phyloP scores from a whole-genome alignment of 1,140 invertebrate species.

The Parapsyche elsis region DNA sequence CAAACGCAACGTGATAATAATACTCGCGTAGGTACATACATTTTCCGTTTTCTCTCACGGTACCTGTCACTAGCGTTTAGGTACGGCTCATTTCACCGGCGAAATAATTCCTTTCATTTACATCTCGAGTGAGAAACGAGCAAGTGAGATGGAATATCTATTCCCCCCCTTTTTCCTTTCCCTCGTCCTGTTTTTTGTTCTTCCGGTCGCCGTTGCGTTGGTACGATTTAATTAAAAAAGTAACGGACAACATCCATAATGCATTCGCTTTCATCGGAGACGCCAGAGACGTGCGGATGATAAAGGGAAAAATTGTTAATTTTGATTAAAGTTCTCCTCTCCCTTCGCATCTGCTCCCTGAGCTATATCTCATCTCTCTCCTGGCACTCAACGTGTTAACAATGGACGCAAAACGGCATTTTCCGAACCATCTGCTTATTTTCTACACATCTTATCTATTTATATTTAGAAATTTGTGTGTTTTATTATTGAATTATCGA shows the following conservation, averaged over 20 bases:
- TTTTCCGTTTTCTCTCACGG: background rate
- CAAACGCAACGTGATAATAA: constrained; percentile 16
- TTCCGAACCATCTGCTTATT: too few species aligned
- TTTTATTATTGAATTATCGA: too few species aligned
- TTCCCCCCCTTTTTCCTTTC: too few species aligned
- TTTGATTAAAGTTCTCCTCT: background rate
- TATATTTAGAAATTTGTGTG: too few species aligned
- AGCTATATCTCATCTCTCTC: too few species aligned
- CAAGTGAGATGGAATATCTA: background rate
- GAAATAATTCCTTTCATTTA: constrained; percentile 42
- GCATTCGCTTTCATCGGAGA: background rate
- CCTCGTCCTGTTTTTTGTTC: too few species aligned
- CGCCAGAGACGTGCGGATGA: background rate
- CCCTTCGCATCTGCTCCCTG: background rate
- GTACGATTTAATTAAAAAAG: constrained; percentile 43
- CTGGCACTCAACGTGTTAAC: too few species aligned
- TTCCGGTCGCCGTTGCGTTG: background rate
- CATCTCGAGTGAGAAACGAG: constrained; percentile 7
- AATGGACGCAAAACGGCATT: too few species aligned
- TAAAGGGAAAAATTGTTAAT: constrained; percentile 5
- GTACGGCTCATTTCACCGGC: constrained; percentile 7
- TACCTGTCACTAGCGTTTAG: constrained; percentile 22
- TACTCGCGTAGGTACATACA: background rate
- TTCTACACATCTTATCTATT: too few species aligned
- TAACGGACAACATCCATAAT: constrained; percentile 38